A percentile compares a stretch with the other conserved stretches of the same genome.
These are phyloP conservation scores for Poliocrania exsul DNA, from an alignment of 2,797 vertebrate species.

Conservation along the genomic window DNA sequence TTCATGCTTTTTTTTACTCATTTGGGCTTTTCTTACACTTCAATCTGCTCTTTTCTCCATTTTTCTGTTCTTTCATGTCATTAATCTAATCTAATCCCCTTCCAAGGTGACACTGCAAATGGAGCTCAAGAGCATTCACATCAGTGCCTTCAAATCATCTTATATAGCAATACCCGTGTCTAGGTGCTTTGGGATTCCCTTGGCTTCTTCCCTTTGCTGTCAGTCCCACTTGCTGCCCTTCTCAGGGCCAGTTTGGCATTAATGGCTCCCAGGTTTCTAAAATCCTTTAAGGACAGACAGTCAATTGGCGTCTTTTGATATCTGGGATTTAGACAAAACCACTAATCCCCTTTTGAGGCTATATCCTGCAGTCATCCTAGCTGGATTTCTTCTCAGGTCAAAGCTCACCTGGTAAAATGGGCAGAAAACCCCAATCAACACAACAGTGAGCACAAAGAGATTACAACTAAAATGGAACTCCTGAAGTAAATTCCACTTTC, in stretches of 20 bases:
- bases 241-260: not conserved
- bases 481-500: not conserved
- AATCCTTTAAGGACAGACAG: not conserved
- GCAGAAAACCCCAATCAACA: not conserved
- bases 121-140: not conserved
- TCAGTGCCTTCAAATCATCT: not conserved
- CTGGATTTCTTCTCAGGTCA: not conserved
- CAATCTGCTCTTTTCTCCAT: not conserved
- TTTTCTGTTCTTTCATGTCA: slow-evolving; percentile 32
- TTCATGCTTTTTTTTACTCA: not conserved
- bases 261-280: not conserved
- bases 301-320: not conserved
- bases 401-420: not conserved
- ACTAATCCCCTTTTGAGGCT: slow-evolving; percentile 2
- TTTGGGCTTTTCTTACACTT: not conserved
- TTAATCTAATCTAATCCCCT: slow-evolving; percentile 43
- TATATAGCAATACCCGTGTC: not conserved
- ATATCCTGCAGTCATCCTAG: not conserved
- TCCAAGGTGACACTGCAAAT: slow-evolving; percentile 50
- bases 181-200: not conserved
- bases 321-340: not conserved
- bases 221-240: not conserved
- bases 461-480: not conserved
- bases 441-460: not conserved
- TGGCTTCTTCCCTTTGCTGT: not conserved